phyloP scores from a whole-genome alignment of 1,140 invertebrate genomes.

The Steinernema khuongi region DNA sequence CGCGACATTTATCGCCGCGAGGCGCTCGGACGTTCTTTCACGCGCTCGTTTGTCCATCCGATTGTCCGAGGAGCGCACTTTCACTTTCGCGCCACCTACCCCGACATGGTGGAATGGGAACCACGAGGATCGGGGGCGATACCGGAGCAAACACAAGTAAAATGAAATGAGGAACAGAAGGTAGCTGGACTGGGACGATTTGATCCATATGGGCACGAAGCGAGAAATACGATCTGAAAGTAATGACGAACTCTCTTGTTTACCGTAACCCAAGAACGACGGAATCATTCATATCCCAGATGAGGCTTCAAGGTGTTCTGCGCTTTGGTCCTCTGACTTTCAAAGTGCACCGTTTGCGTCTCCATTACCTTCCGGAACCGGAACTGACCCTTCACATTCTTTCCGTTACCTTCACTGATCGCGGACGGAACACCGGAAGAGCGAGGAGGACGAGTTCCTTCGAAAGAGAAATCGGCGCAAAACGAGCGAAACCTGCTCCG shows the following conservation, averaged over 20 bases:
- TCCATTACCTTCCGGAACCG: no score
- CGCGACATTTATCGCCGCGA: not conserved
- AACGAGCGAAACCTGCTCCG: not conserved
- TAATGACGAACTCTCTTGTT: not conserved
- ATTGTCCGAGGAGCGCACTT: not conserved
- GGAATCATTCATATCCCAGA: no score
- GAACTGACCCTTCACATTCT: no score
- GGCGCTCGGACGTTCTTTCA: no score
- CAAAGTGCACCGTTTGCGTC: no score
- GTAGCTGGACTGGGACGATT: not conserved
- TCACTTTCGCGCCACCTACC: not conserved
- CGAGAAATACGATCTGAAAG: not conserved
- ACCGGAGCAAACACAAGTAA: not conserved
- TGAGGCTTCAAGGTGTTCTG: no score
- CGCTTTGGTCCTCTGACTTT: no score
- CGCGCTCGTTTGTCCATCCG: not conserved
- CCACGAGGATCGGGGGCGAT: not conserved
- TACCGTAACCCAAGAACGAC: no score
- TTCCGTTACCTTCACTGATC: no score
- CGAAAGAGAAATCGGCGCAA: slow-evolving; percentile 4
- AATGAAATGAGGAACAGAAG: not conserved
- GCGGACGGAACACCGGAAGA: not conserved
- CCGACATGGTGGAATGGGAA: not conserved
- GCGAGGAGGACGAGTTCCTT: not conserved
- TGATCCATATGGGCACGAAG: not conserved